These are phyloP conservation scores for Erythrolamprus reginae DNA, from an alignment of 2,113 vertebrate genomes.

Conservation along the genomic window DNA sequence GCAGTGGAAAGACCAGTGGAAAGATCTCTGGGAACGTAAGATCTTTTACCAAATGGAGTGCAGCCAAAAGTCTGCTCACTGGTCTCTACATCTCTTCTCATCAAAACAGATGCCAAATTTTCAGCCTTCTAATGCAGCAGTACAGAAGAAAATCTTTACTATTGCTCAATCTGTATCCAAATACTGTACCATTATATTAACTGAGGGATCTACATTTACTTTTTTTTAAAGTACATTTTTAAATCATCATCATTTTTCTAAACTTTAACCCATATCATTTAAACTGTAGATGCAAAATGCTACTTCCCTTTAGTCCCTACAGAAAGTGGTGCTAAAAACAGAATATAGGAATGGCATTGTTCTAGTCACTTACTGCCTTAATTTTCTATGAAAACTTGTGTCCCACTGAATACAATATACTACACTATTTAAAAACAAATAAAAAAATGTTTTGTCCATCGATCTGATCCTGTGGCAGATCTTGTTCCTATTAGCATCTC, in stretches of 20 bases:
- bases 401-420: not conserved
- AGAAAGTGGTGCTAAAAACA: not conserved
- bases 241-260: not conserved
- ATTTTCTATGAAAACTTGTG: slow-evolving; percentile 16
- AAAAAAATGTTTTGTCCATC: not conserved
- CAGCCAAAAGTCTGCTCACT: slow-evolving; percentile 62
- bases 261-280: not conserved
- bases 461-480: not conserved
- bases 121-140: slow-evolving; percentile 37
- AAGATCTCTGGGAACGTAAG: slow-evolving; percentile 68
- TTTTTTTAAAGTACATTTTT: not conserved
- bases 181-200: slow-evolving; percentile 27
- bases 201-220: slow-evolving; percentile 20
- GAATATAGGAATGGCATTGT: not conserved
- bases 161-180: slow-evolving; percentile 26
- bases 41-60: slow-evolving; percentile 65
- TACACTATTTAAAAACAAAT: not conserved
- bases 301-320: not conserved
- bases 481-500: not conserved
- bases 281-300: not conserved
- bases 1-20: slow-evolving; percentile 69
- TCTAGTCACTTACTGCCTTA: not conserved
- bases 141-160: slow-evolving; percentile 45
- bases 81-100: slow-evolving; percentile 51
- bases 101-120: slow-evolving; percentile 57